These are phyloP conservation scores for Caenorhabditis auriculariae DNA, from an alignment of 2,888 invertebrate genomes.

Conservation along the genomic window DNA sequence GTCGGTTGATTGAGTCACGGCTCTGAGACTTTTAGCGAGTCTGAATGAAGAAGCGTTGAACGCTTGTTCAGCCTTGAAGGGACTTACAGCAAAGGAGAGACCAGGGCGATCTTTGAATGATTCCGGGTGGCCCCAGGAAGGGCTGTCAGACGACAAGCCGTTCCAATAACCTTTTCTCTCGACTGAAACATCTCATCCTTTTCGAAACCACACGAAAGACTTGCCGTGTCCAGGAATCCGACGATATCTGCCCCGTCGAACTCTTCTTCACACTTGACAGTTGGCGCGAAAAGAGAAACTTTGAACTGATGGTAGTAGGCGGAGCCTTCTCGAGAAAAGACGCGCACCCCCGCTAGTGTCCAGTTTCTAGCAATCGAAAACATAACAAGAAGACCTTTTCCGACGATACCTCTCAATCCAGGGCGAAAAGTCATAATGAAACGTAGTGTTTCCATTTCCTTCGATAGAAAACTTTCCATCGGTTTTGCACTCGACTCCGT, in stretches of 20 bases:
- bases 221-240: slow-evolving; percentile 2
- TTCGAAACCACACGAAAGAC: background rate
- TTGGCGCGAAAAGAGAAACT: slow-evolving; percentile 47
- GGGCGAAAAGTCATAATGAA: slow-evolving; percentile 49
- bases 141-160: slow-evolving; percentile 55
- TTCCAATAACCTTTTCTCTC: slow-evolving; percentile 29
- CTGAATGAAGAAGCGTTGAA: slow-evolving; percentile 17
- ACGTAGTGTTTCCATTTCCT: slow-evolving; percentile 16
- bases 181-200: slow-evolving; percentile 14
- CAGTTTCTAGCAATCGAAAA: slow-evolving; percentile 57
- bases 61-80: background rate
- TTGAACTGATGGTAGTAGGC: slow-evolving; percentile 60
- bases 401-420: slow-evolving; percentile 19
- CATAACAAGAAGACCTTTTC: background rate
- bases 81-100: slow-evolving; percentile 46
- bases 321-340: slow-evolving; percentile 61
- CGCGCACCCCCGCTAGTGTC: slow-evolving; percentile 64
- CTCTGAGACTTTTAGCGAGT: slow-evolving; percentile 41
- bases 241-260: slow-evolving; percentile 26
- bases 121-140: slow-evolving; percentile 41
- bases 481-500: slow-evolving; percentile 61
- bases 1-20: slow-evolving; percentile 37
- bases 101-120: slow-evolving; percentile 28
- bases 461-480: slow-evolving; percentile 56
- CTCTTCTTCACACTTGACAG: slow-evolving; percentile 42